Evolutionary conservation across 2,797 vertebrate species (phyloP), one percentile per base, ranked within the genome.

Genomic region (Atherinosoma microstoma): DNA sequence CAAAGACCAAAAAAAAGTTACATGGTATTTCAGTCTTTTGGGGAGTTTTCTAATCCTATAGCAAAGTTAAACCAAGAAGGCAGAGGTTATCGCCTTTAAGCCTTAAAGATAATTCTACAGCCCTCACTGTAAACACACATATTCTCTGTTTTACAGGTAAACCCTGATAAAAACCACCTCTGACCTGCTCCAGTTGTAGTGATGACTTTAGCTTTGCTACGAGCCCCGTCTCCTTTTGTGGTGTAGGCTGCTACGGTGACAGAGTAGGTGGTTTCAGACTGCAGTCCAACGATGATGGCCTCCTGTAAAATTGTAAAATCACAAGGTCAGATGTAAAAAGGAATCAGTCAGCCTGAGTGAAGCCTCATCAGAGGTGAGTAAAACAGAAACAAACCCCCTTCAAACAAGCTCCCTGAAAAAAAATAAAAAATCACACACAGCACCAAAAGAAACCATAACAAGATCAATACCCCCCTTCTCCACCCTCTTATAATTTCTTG

Each of bases 211-310:
- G 97, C 96, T 85, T 98, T 99, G 95, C 97, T 99, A 54, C 97
- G 96, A 61, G 98, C 97, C 67, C 98, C 98, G 0, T 99, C 98
- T 56, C 98, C 98, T 80, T 98, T 99, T 73, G 97, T 99, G 84
- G 98, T 99, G 77, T 99, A 99, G 3, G 98, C 98, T 15, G 98
- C 98, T 0, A 99, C 96, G 0, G 97, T 99, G 75, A 99, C 89
- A 0, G 98, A 99, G 90, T 99, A 99, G 78, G 96, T 97, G 70
- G 97, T 99, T 92, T 99, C 98, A 0, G 98, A 95, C 49, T 96
- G 95, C 70, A 99, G 95, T 69, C 97, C 95, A 4, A 93, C 94
- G 77, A 99, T 97, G 84, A 95, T 79, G 15, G 96, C 95, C 92
- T 99, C 97, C 98, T 99, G 88, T 69, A 78, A 87, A 79, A 87